Conservation (phyloP, 2,888 invertebrate species). For the Alsophila aescularia region DNA sequence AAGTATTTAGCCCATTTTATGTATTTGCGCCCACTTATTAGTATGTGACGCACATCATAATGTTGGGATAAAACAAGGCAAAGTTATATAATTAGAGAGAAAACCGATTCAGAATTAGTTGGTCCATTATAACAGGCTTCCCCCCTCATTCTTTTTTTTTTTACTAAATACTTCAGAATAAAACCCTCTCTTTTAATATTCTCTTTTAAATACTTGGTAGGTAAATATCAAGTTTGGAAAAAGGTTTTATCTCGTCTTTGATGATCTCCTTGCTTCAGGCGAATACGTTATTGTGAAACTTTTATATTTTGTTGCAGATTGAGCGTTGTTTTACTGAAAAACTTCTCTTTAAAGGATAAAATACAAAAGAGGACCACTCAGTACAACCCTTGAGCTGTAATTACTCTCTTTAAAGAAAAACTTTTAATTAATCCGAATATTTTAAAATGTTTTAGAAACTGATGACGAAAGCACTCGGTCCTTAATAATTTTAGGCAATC, state of each 20-base stretch:
- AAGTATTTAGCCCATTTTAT: too few relatives aligned
- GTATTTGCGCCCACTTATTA: too few relatives aligned
- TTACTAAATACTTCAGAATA: slow-evolving; percentile 11
- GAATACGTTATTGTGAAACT: slow-evolving; percentile 80
- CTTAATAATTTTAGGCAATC: too few relatives aligned
- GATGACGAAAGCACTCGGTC: neutral
- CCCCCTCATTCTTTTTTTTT: neutral
- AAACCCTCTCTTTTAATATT: slow-evolving; percentile 40
- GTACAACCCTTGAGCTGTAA: slow-evolving; percentile 77
- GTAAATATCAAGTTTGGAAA: slow-evolving; percentile 65
- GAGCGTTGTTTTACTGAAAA: slow-evolving; percentile 80
- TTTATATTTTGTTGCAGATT: slow-evolving; percentile 81
- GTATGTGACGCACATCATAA: neutral
- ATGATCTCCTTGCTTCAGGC: slow-evolving; percentile 74
- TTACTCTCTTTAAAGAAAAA: slow-evolving; percentile 72
- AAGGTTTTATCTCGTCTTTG: slow-evolving; percentile 68
- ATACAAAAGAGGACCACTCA: slow-evolving; percentile 78
- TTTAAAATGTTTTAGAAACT: slow-evolving; percentile 20
- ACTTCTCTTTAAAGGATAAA: slow-evolving; percentile 76
- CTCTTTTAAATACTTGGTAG: slow-evolving; percentile 54
- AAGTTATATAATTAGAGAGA: neutral
- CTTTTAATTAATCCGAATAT: slow-evolving; percentile 80
- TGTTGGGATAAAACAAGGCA: too few relatives aligned
- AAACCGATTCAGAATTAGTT: neutral
- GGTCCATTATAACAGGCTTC: neutral